Base-by-base conservation (phyloP, 2,888 invertebrate genomes). In the Horisme vitalbata region DNA sequence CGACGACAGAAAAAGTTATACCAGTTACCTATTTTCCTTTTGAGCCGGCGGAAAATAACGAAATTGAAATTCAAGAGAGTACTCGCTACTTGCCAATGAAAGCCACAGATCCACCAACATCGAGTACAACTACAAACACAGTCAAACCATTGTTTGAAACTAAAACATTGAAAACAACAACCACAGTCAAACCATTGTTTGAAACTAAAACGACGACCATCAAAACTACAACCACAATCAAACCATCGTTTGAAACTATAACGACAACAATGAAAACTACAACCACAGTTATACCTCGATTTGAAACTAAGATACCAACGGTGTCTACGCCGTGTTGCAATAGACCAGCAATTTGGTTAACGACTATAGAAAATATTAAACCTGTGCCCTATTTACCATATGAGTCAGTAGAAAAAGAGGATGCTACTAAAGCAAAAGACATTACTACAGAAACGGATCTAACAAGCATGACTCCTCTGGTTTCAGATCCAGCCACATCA, bases 1-100 rank as follows among this genome's bases (percentile, higher is more conserved):
- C 61, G 1, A 62, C 62, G 4, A 49, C 41, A 24, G 52, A 53
- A 30, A 33, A 21, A 7, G 20, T 23, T 26, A n/a, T 31, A 9
- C 24, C 45, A 11, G 13, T 33, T 1, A 27, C 6, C 7, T 33
- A 10, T 8, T 11, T 34, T 5, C 31, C 31, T 14, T 6, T 14
- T 7, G 26, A 26, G 9, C 20, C 26, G 21, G 5, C 11, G 1
- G 46, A 41, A 21, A 26, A 41, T 27, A 32, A 31, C 10, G 14
- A 28, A 8, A n/a, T 24, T 12, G 14, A n/a, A n/a, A n/a, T n/a
- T n/a, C n/a, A n/a, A n/a, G n/a, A n/a, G n/a, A n/a, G n/a, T n/a
- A n/a, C n/a, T n/a, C n/a, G n/a, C n/a, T n/a, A n/a, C n/a, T 23
- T 24, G 23, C 18, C 18, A 18, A n/a, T n/a, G n/a, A n/a, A 18